phyloP scores from a whole-genome alignment of 2,888 invertebrate species.

The Resseliella maxima region DNA sequence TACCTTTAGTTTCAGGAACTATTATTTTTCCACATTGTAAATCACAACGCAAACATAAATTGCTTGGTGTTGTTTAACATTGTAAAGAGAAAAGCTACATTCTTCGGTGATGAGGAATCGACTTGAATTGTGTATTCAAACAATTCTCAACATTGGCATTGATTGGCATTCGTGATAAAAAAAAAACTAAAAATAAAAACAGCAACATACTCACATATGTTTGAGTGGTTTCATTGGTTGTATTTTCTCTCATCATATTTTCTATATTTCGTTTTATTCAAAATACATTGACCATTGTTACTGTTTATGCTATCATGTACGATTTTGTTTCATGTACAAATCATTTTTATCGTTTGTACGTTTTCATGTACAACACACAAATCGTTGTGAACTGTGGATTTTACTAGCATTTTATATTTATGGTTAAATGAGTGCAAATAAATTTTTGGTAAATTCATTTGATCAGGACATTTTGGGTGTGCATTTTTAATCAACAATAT shows the following conservation, averaged over 20 bases:
- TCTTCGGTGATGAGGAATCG: constrained; percentile 30
- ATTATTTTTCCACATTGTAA: too few species aligned
- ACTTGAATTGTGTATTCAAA: background rate
- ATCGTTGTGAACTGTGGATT: background rate
- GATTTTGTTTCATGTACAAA: constrained; percentile 45
- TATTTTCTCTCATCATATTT: background rate
- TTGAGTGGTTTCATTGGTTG: background rate
- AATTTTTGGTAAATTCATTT: constrained; percentile 38
- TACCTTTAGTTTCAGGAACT: too few species aligned
- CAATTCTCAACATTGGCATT: background rate
- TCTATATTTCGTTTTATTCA: background rate
- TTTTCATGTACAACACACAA: background rate
- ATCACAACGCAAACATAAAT: background rate
- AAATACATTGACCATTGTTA: constrained; percentile 1
- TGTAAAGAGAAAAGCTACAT: too few species aligned
- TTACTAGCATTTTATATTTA: constrained; percentile 12
- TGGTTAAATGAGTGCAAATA: background rate
- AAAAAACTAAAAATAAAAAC: background rate
- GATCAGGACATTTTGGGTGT: background rate
- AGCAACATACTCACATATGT: background rate
- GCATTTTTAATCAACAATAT: background rate
- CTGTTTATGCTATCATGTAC: constrained; percentile 15
- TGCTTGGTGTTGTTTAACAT: too few species aligned
- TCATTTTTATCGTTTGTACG: constrained; percentile 21
- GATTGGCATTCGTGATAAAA: constrained; percentile 19